Conservation (phyloP, 2,797 vertebrate genomes). For the Melanotaenia parkinsoni region DNA sequence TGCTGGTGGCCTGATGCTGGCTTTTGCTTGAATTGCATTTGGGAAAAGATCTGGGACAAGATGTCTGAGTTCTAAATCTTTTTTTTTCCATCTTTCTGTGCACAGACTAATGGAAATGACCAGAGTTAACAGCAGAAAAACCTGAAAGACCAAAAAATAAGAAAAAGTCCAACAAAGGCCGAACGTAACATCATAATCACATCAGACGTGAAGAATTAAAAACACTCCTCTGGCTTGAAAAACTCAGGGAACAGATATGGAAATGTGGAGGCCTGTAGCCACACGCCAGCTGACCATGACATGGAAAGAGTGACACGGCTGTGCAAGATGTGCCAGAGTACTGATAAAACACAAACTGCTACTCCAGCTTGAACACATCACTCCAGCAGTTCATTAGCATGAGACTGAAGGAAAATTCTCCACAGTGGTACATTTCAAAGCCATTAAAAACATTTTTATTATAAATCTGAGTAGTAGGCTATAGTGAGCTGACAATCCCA, state of each 20-base stretch:
- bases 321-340: conserved; percentile 66
- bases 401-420: neutral
- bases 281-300: conserved; percentile 72
- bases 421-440: conserved; percentile 2
- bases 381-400: conserved; percentile 38
- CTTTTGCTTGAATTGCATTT: conserved; percentile 50
- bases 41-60: conserved; percentile 56
- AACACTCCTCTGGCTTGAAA: conserved; percentile 35
- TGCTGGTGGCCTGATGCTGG: conserved; percentile 32
- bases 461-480: neutral
- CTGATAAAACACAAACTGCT: conserved; percentile 68
- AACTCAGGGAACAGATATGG: conserved; percentile 40
- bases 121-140: conserved; percentile 3
- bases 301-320: conserved; percentile 79
- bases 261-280: conserved; percentile 53
- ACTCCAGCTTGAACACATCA: conserved; percentile 48
- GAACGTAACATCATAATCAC: conserved; percentile 15
- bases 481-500: neutral
- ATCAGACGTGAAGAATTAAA: conserved; percentile 42
- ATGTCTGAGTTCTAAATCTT: conserved; percentile 36
- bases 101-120: neutral
- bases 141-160: conserved; percentile 8
- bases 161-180: conserved; percentile 8
- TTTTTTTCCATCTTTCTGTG: conserved; percentile 27
- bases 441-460: conserved; percentile 3